Percentiles rank a stretch among this genome's conserved stretches.
These are phyloP conservation scores for Rousettus leschenaultii DNA, from an alignment of 2,113 vertebrate species.

Conservation along the genomic window DNA sequence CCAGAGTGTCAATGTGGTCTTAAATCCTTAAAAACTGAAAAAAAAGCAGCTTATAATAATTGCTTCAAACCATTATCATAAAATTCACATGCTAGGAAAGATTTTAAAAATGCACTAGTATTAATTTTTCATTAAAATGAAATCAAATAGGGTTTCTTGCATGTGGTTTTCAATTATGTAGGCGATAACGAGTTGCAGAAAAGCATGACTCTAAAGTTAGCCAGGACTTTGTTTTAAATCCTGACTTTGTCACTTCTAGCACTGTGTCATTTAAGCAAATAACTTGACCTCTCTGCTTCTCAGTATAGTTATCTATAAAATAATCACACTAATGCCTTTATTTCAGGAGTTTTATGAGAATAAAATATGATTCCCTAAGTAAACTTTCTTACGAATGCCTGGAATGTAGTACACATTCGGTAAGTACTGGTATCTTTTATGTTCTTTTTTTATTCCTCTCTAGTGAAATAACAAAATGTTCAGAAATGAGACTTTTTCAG, in stretches of 20 bases:
- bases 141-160: background rate
- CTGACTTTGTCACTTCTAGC: background rate
- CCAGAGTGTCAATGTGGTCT: background rate
- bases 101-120: background rate
- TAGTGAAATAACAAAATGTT: background rate
- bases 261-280: background rate
- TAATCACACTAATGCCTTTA: background rate
- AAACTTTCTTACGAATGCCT: background rate
- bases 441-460: background rate
- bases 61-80: background rate
- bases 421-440: background rate
- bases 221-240: background rate
- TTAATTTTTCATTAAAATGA: slow-evolving; percentile 17
- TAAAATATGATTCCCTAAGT: background rate
- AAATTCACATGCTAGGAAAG: background rate
- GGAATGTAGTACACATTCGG: background rate
- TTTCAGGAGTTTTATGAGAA: background rate
- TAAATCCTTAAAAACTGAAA: slow-evolving; percentile 18
- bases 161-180: background rate
- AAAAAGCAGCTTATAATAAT: background rate
- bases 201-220: background rate
- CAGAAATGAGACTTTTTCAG: background rate
- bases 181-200: background rate
- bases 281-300: background rate
- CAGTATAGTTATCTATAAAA: background rate